These are phyloP conservation scores for Mactromeris polynyma DNA, from an alignment of 2,888 invertebrate genomes.

Conservation along the genomic window DNA sequence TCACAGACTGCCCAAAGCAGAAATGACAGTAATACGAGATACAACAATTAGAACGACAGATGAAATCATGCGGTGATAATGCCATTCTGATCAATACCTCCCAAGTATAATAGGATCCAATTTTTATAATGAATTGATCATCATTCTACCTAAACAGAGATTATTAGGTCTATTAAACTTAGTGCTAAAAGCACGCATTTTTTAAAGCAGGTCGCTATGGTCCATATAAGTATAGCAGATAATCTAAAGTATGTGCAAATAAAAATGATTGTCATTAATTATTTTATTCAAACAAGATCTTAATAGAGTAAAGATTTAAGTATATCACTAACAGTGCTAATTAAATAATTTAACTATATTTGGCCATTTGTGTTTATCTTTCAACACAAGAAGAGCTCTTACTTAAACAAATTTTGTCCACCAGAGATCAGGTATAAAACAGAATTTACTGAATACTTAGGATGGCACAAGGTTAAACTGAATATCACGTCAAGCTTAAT, in stretches of 20 bases:
- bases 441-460: neutral
- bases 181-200: neutral
- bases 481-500: neutral
- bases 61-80: too few relatives aligned
- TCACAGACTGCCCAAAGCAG: too few relatives aligned
- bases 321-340: neutral
- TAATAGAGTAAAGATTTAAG: neutral
- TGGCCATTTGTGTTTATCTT: neutral
- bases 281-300: conserved; percentile 3
- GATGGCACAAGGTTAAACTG: neutral
- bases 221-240: neutral
- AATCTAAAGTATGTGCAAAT: neutral
- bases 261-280: conserved; percentile 10
- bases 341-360: neutral
- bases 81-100: too few relatives aligned
- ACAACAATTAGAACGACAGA: too few relatives aligned
- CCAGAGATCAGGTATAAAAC: neutral
- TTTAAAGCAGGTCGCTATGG: neutral
- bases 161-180: too few relatives aligned
- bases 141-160: neutral
- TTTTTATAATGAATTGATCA: too few relatives aligned
- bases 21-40: too few relatives aligned
- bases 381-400: neutral
- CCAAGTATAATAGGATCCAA: too few relatives aligned
- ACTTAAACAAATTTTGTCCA: conserved; percentile 10